Evolutionary conservation across 2,113 vertebrate genomes (phyloP), one percentile per base, ranked within the genome.

Genomic region (Eidolon helvum): DNA sequence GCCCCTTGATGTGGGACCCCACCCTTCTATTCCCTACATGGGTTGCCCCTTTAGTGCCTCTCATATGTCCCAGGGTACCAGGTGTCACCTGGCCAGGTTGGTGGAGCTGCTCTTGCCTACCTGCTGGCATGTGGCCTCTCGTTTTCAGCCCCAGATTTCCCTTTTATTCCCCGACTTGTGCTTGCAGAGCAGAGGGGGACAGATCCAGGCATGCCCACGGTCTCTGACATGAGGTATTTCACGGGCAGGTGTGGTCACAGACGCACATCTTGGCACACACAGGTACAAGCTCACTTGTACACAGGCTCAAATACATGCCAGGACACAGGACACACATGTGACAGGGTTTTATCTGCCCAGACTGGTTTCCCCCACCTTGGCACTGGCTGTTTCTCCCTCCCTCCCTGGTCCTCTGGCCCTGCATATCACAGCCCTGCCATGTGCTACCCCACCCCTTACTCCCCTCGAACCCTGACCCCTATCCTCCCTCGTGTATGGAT

Each of bases 241-340:
- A 22, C 28, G 1, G 38, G 89, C 79, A 92, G 86, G 43, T 96
- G 87, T 96, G 79, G 79, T 90, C 80, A 90, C 30, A 26, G 83
- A 63, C n/a, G 53, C 15, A 28, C 87, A 83, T 72, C 69, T 80
- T 82, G 92, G 84, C 72, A 86, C 71, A 33, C 26, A 72, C 71
- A 59, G 74, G 53, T 38, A 38, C 71, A 48, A 40, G 69, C 78
- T 79, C 53, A 21, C 10, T 65, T 33, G 84, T 45, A 71, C 88
- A 68, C 16, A 30, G 87, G 87, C 69, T 55, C 45, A 35, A 4
- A 33, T 33, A 38, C 84, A 9, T 90, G 87, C 61, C 66, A 69
- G 66, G 35, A 57, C 87, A 48, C n/a, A 38, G 35, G 78, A 74
- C 43, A 0, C 66, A 50, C 87, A 94, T 2, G 16, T 94, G 71